Conservation (phyloP, 92 coral and sea anemone species). For the Micromussa lordhowensis region DNA sequence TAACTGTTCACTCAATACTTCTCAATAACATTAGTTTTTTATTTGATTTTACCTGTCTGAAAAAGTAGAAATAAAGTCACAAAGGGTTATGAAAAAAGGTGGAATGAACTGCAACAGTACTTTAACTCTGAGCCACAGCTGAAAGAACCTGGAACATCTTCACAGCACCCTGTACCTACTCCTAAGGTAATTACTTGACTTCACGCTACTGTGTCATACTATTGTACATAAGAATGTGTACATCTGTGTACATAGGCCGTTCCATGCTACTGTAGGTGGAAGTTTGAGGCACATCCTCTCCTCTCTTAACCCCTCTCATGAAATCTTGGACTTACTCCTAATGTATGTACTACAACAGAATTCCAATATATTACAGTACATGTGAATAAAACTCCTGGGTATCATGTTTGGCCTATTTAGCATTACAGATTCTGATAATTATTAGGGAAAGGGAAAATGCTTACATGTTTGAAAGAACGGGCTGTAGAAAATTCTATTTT, state of each 20-base stretch:
- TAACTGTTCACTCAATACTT: neutral
- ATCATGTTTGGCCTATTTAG: neutral
- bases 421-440: neutral
- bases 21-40: too few relatives aligned
- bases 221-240: neutral
- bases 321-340: neutral
- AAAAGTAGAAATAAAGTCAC: conserved; percentile 5
- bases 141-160: neutral
- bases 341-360: neutral
- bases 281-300: neutral
- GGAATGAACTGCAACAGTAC: conserved; percentile 68
- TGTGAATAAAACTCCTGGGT: too few relatives aligned
- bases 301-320: neutral
- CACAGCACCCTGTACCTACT: neutral
- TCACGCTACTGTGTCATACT: neutral
- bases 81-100: conserved; percentile 36
- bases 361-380: neutral
- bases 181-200: neutral
- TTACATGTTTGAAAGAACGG: neutral
- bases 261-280: neutral
- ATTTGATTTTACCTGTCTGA: neutral
- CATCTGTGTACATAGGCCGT: too few relatives aligned
- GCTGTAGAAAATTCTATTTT: neutral
- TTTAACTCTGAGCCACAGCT: conserved; percentile 8
- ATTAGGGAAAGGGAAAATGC: neutral